These are phyloP conservation scores for Epinephelus moara DNA, from an alignment of 2,113 vertebrate species.

Conservation along the genomic window DNA sequence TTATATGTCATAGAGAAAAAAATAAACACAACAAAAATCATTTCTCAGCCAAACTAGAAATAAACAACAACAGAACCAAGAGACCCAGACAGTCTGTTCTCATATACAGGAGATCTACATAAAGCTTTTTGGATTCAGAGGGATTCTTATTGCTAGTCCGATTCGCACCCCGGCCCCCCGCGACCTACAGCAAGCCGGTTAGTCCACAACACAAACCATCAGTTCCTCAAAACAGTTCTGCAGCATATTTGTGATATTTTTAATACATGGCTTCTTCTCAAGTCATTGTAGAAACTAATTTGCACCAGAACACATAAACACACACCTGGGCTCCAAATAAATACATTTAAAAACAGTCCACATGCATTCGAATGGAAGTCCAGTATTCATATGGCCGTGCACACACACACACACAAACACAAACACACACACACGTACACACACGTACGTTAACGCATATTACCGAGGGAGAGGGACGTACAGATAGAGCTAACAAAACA, in stretches of 20 bases:
- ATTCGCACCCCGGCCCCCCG: slow-evolving; percentile 52
- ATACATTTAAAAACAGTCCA: slow-evolving; percentile 85
- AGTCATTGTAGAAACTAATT: slow-evolving; percentile 68
- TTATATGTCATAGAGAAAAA: slow-evolving; percentile 71
- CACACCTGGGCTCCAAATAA: slow-evolving; percentile 89
- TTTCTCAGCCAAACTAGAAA: slow-evolving; percentile 88
- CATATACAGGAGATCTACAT: slow-evolving; percentile 88
- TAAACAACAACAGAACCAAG: slow-evolving; percentile 86
- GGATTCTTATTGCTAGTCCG: slow-evolving; percentile 91
- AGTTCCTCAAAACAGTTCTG: slow-evolving; percentile 81
- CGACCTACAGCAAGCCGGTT: slow-evolving; percentile 32
- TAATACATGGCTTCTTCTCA: slow-evolving; percentile 91
- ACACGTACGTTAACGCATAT: slow-evolving; percentile 6
- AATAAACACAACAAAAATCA: slow-evolving; percentile 69
- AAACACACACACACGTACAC: background rate
- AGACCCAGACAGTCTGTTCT: slow-evolving; percentile 80
- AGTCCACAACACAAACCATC: slow-evolving; percentile 64
- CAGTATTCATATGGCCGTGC: slow-evolving; percentile 70
- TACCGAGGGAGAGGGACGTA: slow-evolving; percentile 52
- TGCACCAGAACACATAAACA: slow-evolving; percentile 51
- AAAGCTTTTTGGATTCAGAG: slow-evolving; percentile 95
- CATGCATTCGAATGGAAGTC: slow-evolving; percentile 77
- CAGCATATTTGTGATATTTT: slow-evolving; percentile 84
- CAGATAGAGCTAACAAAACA: slow-evolving; percentile 45
- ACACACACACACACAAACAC: slow-evolving; percentile 41